Percentiles rank a stretch among this genome's conserved stretches.
Evolutionary conservation across 1,140 invertebrate genomes (phyloP).

Genomic region (Drosophila kurseongensis): DNA sequence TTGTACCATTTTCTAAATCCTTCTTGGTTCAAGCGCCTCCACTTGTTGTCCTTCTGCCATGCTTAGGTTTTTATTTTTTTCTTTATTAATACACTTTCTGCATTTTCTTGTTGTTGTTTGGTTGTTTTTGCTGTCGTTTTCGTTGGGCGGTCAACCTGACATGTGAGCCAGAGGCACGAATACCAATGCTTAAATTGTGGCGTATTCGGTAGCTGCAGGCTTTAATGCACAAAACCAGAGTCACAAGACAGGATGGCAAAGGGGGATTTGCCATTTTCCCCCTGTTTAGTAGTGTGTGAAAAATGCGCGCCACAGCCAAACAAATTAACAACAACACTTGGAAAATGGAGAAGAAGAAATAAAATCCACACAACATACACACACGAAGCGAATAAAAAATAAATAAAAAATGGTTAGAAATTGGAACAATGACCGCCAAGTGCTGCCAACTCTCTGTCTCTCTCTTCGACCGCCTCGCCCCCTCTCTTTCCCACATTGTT

Average conservation of each 20-base stretch:
- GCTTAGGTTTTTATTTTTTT: conserved; percentile 15
- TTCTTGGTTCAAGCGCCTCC: neutral
- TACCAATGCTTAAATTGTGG: conserved; percentile 76
- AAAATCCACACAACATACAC: conserved; percentile 32
- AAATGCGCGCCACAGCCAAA: conserved; percentile 67
- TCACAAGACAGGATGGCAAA: conserved; percentile 49
- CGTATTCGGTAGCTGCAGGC: conserved; percentile 54
- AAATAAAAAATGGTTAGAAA: conserved; percentile 70
- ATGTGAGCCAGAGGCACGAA: conserved; percentile 77
- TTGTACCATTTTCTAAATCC: neutral
- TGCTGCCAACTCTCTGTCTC: conserved; percentile 37
- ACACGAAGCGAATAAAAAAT: conserved; percentile 13
- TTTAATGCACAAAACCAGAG: conserved; percentile 72
- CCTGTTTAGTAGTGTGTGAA: conserved; percentile 68
- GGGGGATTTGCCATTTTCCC: conserved; percentile 13
- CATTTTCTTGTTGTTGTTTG: conserved; percentile 6
- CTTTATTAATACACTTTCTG: conserved; percentile 6
- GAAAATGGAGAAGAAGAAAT: conserved; percentile 51
- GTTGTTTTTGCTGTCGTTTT: conserved; percentile 40
- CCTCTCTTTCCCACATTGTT: conserved; percentile 30
- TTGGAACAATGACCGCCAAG: conserved; percentile 80
- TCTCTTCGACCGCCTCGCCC: neutral
- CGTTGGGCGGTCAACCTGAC: conserved; percentile 64
- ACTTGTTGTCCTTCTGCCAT: conserved; percentile 7
- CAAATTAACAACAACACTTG: conserved; percentile 79